Evolutionary conservation across 2,113 vertebrate genomes (phyloP).

Genomic region (rabbit (Oryctolagus cuniculus)): DNA sequence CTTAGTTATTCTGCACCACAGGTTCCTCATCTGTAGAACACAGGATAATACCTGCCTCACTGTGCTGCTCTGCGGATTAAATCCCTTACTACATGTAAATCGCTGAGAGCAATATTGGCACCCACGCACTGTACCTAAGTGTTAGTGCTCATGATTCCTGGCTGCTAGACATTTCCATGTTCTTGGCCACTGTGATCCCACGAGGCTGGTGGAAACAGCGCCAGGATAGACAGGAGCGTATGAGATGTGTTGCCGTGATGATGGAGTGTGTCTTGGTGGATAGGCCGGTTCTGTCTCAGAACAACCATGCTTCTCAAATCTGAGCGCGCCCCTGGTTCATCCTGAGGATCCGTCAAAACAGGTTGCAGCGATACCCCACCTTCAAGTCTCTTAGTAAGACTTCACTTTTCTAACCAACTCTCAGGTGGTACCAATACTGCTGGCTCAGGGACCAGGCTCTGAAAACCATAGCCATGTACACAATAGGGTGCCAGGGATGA

Average conservation of each 20-base stretch:
- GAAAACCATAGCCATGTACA: neutral
- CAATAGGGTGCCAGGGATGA: no score
- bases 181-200: neutral
- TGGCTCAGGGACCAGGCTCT: neutral
- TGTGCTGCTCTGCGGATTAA: neutral
- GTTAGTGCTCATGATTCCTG: neutral
- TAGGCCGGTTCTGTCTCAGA: neutral
- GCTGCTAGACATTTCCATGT: neutral
- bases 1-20: neutral
- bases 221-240: neutral
- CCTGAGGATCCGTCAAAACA: neutral
- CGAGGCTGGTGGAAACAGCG: neutral
- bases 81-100: conserved; percentile 1
- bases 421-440: neutral
- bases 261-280: neutral
- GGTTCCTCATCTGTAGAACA: conserved; percentile 21
- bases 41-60: neutral
- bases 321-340: neutral
- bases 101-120: neutral
- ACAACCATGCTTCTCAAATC: neutral
- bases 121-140: neutral
- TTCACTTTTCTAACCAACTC: conserved; percentile 10
- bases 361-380: neutral
- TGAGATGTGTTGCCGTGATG: neutral
- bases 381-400: neutral